Base-by-base conservation (phyloP, 2,797 vertebrate species). In the Enteromius afrohamiltoni region DNA sequence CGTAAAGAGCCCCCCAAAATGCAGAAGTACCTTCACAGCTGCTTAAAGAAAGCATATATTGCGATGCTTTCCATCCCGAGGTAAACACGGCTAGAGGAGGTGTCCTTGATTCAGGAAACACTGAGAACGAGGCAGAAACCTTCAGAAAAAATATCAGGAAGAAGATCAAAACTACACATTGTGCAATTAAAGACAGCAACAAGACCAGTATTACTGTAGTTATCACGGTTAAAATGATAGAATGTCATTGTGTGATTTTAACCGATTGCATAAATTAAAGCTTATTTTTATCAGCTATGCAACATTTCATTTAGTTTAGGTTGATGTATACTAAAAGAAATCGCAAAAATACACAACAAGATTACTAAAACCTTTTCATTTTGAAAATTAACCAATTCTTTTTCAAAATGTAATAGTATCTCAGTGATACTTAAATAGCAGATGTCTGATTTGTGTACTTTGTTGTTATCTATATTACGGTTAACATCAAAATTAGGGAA, bases 21-120 rank as follows among this genome's bases (percentile, higher is more conserved):
- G 89, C 92, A 93, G 83, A 91, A 92, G 92, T 92, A 93, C 93
- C 94, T 91, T 91, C 92, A 82, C 93, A 94, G 93, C 92, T 94
- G 93, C 93, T 91, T 92, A 90, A 94, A 93, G 92, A 93, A 93
- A 92, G 87, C 82, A 74, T 92, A 89, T 88, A 89, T 89, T 77
- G 34, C 17, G 88, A 89, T 86, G 89, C n/a, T 85, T 87, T 87
- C 75, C 89, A 83, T 89, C 26, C 87, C 77, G 79, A 92, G 84
- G 87, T 87, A 91, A 92, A 90, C 84, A 83, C 87, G 84, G 87
- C 85, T 88, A 89, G 86, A 88, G 84, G 89, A 85, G 45, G 11
- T 65, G 76, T 78, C 40, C 42, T 65, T 65, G 55, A 62, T 40
- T 37, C 23, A 65, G 71, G 49, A 79, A 60, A 40, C 31, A 60